These are phyloP conservation scores for Emydoidea blandingii DNA, from an alignment of 2,797 vertebrate species.

Conservation along the genomic window DNA sequence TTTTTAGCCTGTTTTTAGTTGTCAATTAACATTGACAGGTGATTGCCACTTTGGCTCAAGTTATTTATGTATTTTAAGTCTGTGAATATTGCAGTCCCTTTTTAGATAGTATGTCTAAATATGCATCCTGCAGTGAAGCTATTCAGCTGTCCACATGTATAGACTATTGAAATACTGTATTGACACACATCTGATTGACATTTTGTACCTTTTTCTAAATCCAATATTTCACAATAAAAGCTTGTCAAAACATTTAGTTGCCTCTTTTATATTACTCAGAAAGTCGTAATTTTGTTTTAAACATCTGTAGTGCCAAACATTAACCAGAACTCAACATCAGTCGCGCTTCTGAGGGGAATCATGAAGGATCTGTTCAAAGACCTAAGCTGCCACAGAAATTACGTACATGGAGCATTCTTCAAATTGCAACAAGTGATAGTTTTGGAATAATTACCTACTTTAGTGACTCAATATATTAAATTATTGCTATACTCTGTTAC, in stretches of 20 bases:
- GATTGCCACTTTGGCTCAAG: conserved; percentile 79
- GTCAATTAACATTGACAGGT: conserved; percentile 88
- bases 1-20: conserved; percentile 84
- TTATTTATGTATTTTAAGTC: conserved; percentile 89
- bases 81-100: conserved; percentile 88
- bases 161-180: conserved; percentile 87
- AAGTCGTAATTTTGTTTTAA: neutral
- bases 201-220: conserved; percentile 97
- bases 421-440: neutral
- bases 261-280: conserved; percentile 23
- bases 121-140: conserved; percentile 83
- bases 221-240: conserved; percentile 94
- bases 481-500: neutral
- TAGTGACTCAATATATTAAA: neutral
- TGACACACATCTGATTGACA: conserved; percentile 90
- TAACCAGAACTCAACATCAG: neutral
- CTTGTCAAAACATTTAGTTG: conserved; percentile 82
- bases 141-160: conserved; percentile 86
- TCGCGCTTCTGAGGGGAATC: neutral
- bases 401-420: neutral
- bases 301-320: neutral
- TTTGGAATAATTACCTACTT: neutral
- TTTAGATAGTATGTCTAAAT: conserved; percentile 88
- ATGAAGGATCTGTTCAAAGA: neutral
- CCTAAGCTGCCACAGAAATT: neutral